Evolutionary conservation across 2,888 invertebrate species (phyloP), one percentile per base, ranked within the genome.

Genomic region (Eumerus sabulonum): DNA sequence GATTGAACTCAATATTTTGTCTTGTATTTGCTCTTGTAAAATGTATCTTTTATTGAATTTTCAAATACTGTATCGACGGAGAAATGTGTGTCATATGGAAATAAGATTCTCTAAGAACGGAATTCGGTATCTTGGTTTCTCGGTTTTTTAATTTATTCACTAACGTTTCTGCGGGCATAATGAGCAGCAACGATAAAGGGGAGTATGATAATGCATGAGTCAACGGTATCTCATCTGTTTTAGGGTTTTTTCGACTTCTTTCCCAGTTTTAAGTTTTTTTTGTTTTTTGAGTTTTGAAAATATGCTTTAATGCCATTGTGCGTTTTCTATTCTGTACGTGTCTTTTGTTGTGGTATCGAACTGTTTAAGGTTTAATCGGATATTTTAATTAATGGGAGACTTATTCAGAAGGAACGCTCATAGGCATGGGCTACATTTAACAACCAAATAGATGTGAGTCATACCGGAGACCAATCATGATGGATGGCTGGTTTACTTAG

Each of bases 41-140:
- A 35, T 17, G 63, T 72, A 53, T 50, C 35, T 51, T 63, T 64
- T 45, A 16, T 36, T 59, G 40, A 38, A 44, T 45, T 51, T 38
- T 47, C 16, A 18, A 13, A 14, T n/a, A 42, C 13, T 63, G 14
- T 27, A 27, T 27, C 27, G 27, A 27, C 17, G 36, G 11, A 16
- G 38, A 59, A 60, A 76, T 60, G 60, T 76, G 44, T 76, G 76
- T 76, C 76, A 76, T 60, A 76, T 76, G 76, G 53, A 71, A 76
- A 76, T 70, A 5, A 70, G 63, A 14, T 13, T 14, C 53, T 50
- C 11, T 45, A 9, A 50, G 48, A 76, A 76, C 76, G 71, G 70
- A 64, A 59, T 42, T 59, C 62, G 42, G 16, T 67, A 64, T 54
- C 40, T 45, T 62, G 54, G 12, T 44, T 57, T 56, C 42, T 38